Evolutionary conservation across 2,797 vertebrate genomes (phyloP).

Genomic region (Pygocentrus nattereri): DNA sequence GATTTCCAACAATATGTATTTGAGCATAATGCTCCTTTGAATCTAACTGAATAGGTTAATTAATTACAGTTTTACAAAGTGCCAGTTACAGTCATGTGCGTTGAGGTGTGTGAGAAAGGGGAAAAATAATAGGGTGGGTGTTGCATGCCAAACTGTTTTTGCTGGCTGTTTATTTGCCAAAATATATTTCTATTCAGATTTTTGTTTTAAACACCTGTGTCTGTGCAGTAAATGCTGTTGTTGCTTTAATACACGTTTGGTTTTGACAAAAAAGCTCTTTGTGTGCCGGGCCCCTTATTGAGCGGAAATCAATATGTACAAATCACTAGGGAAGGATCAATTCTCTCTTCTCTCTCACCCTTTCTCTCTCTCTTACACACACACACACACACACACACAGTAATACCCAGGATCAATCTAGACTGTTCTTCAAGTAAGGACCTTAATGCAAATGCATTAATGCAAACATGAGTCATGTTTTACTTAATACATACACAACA

Average conservation of each 20-base stretch:
- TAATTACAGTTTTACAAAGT: not conserved
- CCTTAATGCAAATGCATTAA: not conserved
- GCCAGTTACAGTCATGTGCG: slow-evolving; percentile 23
- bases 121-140: not conserved
- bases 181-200: slow-evolving; percentile 16
- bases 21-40: not conserved
- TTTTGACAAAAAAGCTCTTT: slow-evolving; percentile 27
- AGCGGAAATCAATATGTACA: slow-evolving; percentile 13
- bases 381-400: not conserved
- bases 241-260: slow-evolving; percentile 31
- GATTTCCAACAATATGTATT: not conserved
- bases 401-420: not conserved
- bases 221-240: slow-evolving; percentile 23
- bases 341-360: not conserved
- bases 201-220: slow-evolving; percentile 7
- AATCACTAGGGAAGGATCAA: slow-evolving; percentile 16
- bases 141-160: slow-evolving; percentile 35
- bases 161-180: slow-evolving; percentile 26
- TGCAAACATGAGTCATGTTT: not conserved
- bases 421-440: no score
- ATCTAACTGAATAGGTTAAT: not conserved
- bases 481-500: not conserved
- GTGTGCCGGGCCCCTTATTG: slow-evolving; percentile 26
- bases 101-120: not conserved
- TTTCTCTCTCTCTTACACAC: slow-evolving; percentile 4